These are phyloP conservation scores for Morbakka virulenta DNA, from an alignment of 30 jellyfish, hydroid and myxozoan species.

Conservation along the genomic window DNA sequence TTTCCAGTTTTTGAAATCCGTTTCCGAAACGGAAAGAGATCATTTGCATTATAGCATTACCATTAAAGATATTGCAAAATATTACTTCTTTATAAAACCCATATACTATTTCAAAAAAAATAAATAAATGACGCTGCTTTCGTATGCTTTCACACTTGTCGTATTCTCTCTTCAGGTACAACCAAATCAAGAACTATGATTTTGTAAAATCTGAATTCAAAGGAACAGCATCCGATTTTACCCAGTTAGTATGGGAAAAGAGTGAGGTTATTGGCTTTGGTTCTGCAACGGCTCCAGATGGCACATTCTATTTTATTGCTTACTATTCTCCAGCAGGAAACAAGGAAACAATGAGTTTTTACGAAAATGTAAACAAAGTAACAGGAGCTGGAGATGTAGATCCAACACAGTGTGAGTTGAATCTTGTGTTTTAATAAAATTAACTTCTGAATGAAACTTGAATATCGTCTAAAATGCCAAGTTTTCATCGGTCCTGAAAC, in stretches of 20 bases:
- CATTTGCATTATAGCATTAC: too few species aligned
- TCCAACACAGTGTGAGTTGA: slow-evolving; percentile 38
- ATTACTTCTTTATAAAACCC: too few species aligned
- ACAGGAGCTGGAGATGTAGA: slow-evolving; percentile 98
- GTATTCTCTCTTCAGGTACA: too few species aligned
- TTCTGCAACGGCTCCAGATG: slow-evolving; percentile 70
- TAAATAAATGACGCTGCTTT: too few species aligned
- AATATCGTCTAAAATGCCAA: too few species aligned
- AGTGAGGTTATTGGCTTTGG: slow-evolving; percentile 96
- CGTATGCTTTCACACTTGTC: too few species aligned
- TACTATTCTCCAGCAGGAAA: slow-evolving; percentile 95
- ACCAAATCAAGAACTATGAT: slow-evolving; percentile 93
- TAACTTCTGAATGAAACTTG: too few species aligned
- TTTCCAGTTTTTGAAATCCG: too few species aligned
- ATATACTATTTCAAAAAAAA: too few species aligned
- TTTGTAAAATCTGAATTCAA: slow-evolving; percentile 85
- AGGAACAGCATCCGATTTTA: slow-evolving; percentile 92
- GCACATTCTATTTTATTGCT: slow-evolving; percentile 65
- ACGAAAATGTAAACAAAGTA: slow-evolving; percentile 89
- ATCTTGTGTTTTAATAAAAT: neutral
- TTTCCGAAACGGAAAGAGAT: too few species aligned
- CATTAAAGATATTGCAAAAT: too few species aligned
- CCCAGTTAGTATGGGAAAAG: slow-evolving; percentile 95
- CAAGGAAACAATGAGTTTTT: slow-evolving; percentile 77
- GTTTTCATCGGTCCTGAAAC: too few species aligned